A percentile compares a stretch with the other conserved stretches of the same genome.
Conservation (phyloP, 2,113 vertebrate species). For the mouse (Mus musculus) region GRCm39 chr15:86597501-86598000, state of each 20-base stretch:
- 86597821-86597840: not conserved
- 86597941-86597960: too few relatives aligned
- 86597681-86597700: not conserved
- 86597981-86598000: too few relatives aligned
- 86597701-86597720: not conserved
- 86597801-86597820: not conserved
- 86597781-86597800: not conserved
- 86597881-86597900: not conserved
- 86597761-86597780: not conserved
- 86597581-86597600: not conserved
- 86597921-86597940: not conserved
- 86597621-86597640: too few relatives aligned
- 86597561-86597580: not conserved
- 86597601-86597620: not conserved
- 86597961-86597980: too few relatives aligned
- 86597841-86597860: not conserved
- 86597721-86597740: too few relatives aligned
- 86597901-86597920: not conserved
- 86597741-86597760: not conserved
- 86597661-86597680: not conserved
- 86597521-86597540: not conserved
- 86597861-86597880: not conserved
- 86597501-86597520: rapidly evolving
- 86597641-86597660: not conserved
- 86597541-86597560: too few relatives aligned